Evolutionary conservation across 2,888 invertebrate species (phyloP).

Genomic region (Incurvaria masculella): DNA sequence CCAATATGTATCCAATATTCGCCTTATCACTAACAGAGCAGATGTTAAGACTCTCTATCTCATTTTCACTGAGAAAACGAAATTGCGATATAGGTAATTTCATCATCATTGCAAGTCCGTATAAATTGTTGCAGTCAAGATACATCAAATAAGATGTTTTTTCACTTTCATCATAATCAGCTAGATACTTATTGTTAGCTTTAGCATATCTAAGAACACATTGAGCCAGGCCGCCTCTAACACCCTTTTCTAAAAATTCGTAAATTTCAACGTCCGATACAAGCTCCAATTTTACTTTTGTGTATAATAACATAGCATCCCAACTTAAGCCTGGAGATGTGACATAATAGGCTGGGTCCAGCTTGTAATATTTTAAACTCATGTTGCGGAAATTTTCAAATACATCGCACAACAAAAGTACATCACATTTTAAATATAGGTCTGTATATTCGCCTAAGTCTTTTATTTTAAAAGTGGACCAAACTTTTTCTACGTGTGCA

Average conservation of each 20-base stretch:
- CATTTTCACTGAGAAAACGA: not conserved
- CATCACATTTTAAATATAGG: no score
- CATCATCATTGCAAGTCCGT: not conserved
- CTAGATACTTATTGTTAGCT: not conserved
- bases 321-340: no score
- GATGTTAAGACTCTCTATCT: not conserved
- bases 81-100: not conserved
- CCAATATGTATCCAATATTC: slow-evolving; percentile 11
- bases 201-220: not conserved
- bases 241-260: not conserved
- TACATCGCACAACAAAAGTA: no score
- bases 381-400: no score
- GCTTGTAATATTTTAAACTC: no score
- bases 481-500: no score
- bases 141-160: not conserved
- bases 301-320: no score
- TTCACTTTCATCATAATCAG: not conserved
- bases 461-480: no score
- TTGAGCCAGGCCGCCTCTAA: not conserved
- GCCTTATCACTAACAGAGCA: slow-evolving; percentile 21
- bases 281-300: slow-evolving; percentile 5
- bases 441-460: no score
- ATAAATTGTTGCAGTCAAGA: not conserved
- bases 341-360: no score
- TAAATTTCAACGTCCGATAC: not conserved